Conservation (phyloP, 2,888 invertebrate species). For the Trisateles emortualis region DNA sequence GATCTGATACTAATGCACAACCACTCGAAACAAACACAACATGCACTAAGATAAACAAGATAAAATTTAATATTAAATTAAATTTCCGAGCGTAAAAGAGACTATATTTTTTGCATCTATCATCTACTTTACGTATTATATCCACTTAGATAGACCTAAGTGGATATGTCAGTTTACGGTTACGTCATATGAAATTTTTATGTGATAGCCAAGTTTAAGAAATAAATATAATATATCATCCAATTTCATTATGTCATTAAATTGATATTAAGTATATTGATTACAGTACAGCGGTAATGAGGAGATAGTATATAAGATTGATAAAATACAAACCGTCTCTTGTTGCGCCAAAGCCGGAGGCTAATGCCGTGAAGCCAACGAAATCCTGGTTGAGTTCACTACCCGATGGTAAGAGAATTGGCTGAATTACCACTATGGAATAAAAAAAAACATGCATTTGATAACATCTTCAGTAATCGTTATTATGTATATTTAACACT, state of each 20-base stretch:
- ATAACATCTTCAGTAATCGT: too few species aligned
- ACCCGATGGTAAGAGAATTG: constrained; percentile 56
- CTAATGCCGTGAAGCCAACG: constrained; percentile 46
- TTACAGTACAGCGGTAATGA: constrained; percentile 18
- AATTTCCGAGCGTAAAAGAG: too few species aligned
- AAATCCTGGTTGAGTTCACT: constrained; percentile 53
- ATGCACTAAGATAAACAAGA: too few species aligned
- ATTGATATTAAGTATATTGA: constrained; percentile 11
- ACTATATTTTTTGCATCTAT: too few species aligned
- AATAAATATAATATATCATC: not conserved
- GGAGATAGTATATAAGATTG: constrained; percentile 4
- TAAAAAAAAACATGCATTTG: constrained; percentile 20
- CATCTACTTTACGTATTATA: too few species aligned
- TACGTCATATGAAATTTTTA: too few species aligned
- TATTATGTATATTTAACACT: not conserved
- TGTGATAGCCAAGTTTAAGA: too few species aligned
- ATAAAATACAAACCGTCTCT: constrained; percentile 51
- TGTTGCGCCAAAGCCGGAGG: constrained; percentile 62
- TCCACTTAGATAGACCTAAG: too few species aligned
- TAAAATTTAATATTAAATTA: too few species aligned
- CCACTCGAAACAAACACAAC: too few species aligned
- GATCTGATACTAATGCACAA: too few species aligned
- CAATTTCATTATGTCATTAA: not conserved
- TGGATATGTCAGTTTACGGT: too few species aligned
- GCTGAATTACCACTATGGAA: constrained; percentile 53